Evolutionary conservation across 2,797 vertebrate species (phyloP), one percentile per base, ranked within the genome.

Genomic region (Philypnodon macrostomus): DNA sequence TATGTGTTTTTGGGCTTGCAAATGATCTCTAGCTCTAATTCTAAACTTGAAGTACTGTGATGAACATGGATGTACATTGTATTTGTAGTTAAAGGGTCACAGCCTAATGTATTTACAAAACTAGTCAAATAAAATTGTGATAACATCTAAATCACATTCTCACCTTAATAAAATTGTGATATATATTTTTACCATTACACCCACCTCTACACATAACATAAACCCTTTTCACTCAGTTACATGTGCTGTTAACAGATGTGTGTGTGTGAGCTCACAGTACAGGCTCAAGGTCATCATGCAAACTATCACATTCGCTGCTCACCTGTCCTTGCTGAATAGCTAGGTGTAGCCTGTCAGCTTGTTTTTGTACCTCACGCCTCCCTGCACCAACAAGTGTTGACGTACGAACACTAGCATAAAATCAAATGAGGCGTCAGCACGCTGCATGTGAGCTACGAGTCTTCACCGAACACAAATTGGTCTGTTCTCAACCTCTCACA

Each of bases 351-450:
- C 58, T 54, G 38, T 73, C 77, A 67, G 60, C 47, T 45, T 57
- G 47, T 24, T 37, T 14, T 53, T 33, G 31, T 39, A 45, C 26
- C 13, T 36, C 52, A 36, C 12, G 12, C 46, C 29, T 64, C 15
- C 24, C 42, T 40, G 57, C 29, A 26, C 53, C 24, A 17, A 46
- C 19, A 16, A 29, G 42, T 53, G 52, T 39, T 45, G 13, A 57
- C 24, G 14, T 42, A 49, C 18, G 67, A 54, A 44, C 37, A 54
- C 48, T 41, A 29, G 46, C 36, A 18, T 51, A 59, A 77, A 77
- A 65, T 66, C 44, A 48, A 68, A 57, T 29, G 69, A 75, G 58
- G 76, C 78, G 29, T 77, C 49, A 52, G 56, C 13, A 75, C 64
- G 66, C 42, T 66, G 50, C 69, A 61, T 63, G 72, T 58, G 23